These are phyloP conservation scores for Coracias cyanogaster DNA, from an alignment of 2,797 vertebrate species.

Conservation along the genomic window DNA sequence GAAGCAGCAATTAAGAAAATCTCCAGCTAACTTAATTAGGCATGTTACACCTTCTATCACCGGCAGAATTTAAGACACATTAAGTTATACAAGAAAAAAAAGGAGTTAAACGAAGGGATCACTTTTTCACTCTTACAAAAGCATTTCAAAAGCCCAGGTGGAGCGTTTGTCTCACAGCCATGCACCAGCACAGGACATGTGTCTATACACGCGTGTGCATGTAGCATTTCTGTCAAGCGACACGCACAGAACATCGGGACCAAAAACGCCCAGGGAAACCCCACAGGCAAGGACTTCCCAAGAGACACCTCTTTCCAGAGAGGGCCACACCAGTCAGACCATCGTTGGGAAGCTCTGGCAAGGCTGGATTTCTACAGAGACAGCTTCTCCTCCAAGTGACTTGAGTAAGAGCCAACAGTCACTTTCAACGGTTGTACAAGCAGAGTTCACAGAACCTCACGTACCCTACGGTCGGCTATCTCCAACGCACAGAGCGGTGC, in stretches of 20 bases:
- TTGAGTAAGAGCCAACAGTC: background rate
- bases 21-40: background rate
- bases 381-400: background rate
- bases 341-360: background rate
- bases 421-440: background rate
- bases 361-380: background rate
- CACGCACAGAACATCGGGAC: background rate
- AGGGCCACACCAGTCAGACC: background rate
- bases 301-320: accelerated
- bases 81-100: background rate
- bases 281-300: accelerated
- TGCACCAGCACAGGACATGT: accelerated
- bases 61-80: accelerated
- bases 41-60: background rate
- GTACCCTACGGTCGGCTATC: background rate
- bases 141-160: background rate
- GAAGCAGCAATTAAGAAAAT: background rate
- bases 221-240: background rate
- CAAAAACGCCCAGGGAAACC: background rate
- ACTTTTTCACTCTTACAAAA: background rate
- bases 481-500: accelerated
- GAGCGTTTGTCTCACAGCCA: background rate
- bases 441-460: accelerated
- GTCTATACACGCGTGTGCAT: accelerated
- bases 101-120: background rate